Evolutionary conservation across 2,113 vertebrate species (phyloP).

Genomic region (Nicator chloris): DNA sequence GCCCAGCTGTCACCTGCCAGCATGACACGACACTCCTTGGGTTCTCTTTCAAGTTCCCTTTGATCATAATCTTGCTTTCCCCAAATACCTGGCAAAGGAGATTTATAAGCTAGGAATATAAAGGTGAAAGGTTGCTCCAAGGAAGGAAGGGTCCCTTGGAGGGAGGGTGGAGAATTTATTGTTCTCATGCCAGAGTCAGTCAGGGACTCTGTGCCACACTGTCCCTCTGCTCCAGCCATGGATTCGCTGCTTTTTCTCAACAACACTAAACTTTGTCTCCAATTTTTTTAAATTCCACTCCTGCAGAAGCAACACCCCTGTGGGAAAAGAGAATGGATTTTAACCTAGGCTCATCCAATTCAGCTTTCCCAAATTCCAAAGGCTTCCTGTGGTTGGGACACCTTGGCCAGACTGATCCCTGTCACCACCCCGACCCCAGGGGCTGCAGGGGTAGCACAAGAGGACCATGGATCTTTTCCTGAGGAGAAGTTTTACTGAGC

Average conservation of each 20-base stretch:
- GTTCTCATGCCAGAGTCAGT: neutral
- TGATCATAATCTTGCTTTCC: neutral
- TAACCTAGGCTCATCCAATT: neutral
- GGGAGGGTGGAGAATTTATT: neutral
- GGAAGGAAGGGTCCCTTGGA: neutral
- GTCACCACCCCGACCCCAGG: neutral
- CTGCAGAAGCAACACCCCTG: neutral
- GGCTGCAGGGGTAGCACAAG: neutral
- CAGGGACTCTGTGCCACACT: neutral
- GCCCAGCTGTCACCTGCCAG: neutral
- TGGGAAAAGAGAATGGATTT: neutral
- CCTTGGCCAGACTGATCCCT: neutral
- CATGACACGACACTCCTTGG: rapidly evolving
- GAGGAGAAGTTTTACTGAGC: neutral
- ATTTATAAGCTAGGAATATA: neutral
- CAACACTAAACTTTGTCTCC: neutral
- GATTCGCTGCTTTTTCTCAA: neutral
- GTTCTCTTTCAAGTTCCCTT: neutral
- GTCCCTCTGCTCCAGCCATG: neutral
- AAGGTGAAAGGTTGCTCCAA: neutral
- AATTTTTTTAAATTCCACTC: neutral
- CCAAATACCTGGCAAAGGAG: neutral
- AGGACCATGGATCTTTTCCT: neutral
- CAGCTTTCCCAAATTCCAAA: neutral
- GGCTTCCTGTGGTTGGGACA: neutral